Conservation (phyloP, 2,888 invertebrate genomes). For the Plagodis dolabraria region DNA sequence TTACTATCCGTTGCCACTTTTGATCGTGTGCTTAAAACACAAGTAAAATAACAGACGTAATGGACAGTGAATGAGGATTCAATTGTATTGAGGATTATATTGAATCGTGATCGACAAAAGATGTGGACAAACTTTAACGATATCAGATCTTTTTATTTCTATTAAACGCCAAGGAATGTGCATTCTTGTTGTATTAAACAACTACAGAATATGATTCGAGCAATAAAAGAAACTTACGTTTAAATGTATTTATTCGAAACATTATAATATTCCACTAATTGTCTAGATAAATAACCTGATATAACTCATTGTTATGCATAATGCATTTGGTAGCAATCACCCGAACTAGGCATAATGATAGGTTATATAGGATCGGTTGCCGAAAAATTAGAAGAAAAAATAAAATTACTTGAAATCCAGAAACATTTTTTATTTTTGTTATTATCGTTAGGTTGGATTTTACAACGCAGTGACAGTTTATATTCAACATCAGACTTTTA, state of each 20-base stretch:
- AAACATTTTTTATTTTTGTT: background rate
- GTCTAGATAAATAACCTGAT: conserved; percentile 33
- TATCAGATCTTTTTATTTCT: conserved; percentile 2
- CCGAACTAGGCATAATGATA: conserved; percentile 52
- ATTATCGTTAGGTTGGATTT: background rate
- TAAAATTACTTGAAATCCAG: background rate
- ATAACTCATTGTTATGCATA: conserved; percentile 36
- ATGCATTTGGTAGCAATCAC: conserved; percentile 43
- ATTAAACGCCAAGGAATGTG: no score
- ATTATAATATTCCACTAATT: conserved; percentile 20
- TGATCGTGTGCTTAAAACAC: conserved; percentile 1
- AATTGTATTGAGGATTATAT: conserved; percentile 26
- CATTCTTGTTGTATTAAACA: no score
- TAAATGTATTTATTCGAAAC: no score
- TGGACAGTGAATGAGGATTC: conserved; percentile 14
- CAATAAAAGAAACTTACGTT: no score
- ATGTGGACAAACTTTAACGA: conserved; percentile 49
- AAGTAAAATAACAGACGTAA: conserved; percentile 14
- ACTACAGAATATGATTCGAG: no score
- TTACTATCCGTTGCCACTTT: conserved; percentile 13
- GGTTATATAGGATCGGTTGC: conserved; percentile 39
- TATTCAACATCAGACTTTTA: no score
- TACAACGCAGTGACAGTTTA: no score
- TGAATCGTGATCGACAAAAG: conserved; percentile 19
- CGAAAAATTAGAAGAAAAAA: conserved; percentile 34